Percentiles rank a stretch among this genome's conserved stretches.
Evolutionary conservation across 2,113 vertebrate species (phyloP).

Genomic region (Neogobius melanostomus): DNA sequence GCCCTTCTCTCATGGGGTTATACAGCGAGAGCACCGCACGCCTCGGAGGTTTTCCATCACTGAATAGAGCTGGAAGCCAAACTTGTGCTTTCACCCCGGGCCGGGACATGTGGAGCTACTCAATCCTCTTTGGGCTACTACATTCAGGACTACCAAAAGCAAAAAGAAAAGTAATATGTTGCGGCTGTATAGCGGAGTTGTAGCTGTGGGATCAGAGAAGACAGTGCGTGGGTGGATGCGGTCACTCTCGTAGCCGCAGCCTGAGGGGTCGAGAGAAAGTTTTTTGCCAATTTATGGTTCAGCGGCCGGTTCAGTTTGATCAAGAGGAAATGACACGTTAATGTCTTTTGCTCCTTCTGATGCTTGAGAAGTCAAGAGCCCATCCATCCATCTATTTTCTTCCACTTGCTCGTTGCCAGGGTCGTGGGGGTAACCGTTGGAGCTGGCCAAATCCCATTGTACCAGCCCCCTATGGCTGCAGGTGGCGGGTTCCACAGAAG

Average conservation of each 20-base stretch:
- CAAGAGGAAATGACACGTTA: background rate
- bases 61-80: constrained; percentile 1
- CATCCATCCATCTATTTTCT: no score
- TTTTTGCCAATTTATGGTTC: constrained; percentile 6
- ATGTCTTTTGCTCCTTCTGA: background rate
- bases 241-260: background rate
- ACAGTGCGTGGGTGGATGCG: constrained; percentile 4
- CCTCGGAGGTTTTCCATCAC: constrained; percentile 7
- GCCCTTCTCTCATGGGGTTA: constrained; percentile 6
- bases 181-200: constrained; percentile 1
- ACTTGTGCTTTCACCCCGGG: constrained; percentile 23
- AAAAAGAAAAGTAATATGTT: background rate
- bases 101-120: constrained; percentile 11
- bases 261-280: background rate
- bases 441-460: no score
- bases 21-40: constrained; percentile 1
- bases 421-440: no score
- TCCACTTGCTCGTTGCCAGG: no score
- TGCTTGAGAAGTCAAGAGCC: background rate
- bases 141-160: constrained; percentile 31
- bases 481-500: no score
- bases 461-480: no score
- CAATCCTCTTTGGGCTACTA: constrained; percentile 11
- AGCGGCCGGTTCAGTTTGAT: background rate
- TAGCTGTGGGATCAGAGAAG: constrained; percentile 22